Base-by-base conservation (phyloP, 2,113 vertebrate species). In the Candoia aspera region DNA sequence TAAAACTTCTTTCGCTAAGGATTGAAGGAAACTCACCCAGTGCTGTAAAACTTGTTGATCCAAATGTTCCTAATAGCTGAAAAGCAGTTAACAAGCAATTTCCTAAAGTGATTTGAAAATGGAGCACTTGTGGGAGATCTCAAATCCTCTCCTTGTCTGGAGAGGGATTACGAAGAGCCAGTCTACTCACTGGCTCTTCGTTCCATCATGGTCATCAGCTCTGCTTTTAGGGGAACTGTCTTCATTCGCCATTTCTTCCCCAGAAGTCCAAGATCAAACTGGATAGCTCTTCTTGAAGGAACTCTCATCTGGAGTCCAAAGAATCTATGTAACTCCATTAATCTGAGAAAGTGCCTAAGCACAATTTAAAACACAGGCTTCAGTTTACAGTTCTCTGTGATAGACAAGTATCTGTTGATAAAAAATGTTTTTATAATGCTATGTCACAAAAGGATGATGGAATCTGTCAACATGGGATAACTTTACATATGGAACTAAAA, bases 311-410 rank as follows among this genome's bases (percentile, higher is more conserved):
- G 91, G 96, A 97, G 95, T 95, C 97, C 96, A 96, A 97, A 96
- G 92, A 95, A 94, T 96, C 97, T 98, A 97, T 97, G 97, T 96
- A 98, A 97, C 98, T 97, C 97, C 96, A 97, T 97, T 97, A 97
- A 98, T 98, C 97, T 98, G 95, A 86, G 95, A 97, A 97, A 95
- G 96, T 95, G 95, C 96, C 96, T 98, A 97, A 98, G 97, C 95
- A 97, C 95, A 84, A 97, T 95, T 88, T 94, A 95, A 90, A 93
- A 96, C 97, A 98, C 97, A 98, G 97, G 96, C 96, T 97, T 92
- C 95, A 97, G 98, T 98, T 98, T 97, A 92, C 94, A 58, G 92
- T 96, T 96, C 95, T 94, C 93, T 4, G 26, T 97, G 97, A 97
- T 95, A 97, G 96, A 94, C 92, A 97, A 97, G 97, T 97, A 97